phyloP scores from a whole-genome alignment of 2,797 vertebrate species.

The Tokudaia muenninki region DNA sequence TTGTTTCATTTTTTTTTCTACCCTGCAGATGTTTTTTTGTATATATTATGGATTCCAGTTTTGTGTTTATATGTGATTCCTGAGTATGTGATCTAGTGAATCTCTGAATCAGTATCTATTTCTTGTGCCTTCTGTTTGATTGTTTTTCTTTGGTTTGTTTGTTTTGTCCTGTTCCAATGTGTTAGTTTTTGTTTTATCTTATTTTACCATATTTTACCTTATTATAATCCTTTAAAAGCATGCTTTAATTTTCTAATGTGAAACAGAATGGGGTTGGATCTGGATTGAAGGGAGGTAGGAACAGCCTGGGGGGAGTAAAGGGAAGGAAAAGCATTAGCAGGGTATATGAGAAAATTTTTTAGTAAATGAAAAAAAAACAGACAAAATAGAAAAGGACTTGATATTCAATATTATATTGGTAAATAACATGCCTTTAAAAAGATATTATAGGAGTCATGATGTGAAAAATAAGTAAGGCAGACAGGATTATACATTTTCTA shows the following conservation, averaged over 20 bases:
- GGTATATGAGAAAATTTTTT: not conserved
- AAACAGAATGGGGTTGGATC: not conserved
- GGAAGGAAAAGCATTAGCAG: too few relatives aligned
- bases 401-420: not conserved
- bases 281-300: not conserved
- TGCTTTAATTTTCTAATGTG: not conserved
- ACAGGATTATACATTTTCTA: conserved; percentile 54
- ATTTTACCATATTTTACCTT: not conserved
- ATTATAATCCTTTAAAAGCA: not conserved
- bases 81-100: not conserved
- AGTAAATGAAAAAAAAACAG: not conserved
- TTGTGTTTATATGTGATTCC: not conserved
- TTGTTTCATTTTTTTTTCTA: not conserved
- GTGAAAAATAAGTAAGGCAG: conserved; percentile 51
- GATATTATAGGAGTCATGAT: not conserved
- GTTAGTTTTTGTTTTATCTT: not conserved
- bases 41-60: not conserved
- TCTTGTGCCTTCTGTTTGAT: not conserved
- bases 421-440: conserved; percentile 32
- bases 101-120: not conserved
- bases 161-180: not conserved
- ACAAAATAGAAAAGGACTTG: not conserved
- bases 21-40: not conserved
- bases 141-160: not conserved
- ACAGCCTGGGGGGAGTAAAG: not conserved